Evolutionary conservation across 92 coral and sea anemone species (phyloP), one percentile per base, ranked within the genome.

Genomic region (Paramuricea clavata): DNA sequence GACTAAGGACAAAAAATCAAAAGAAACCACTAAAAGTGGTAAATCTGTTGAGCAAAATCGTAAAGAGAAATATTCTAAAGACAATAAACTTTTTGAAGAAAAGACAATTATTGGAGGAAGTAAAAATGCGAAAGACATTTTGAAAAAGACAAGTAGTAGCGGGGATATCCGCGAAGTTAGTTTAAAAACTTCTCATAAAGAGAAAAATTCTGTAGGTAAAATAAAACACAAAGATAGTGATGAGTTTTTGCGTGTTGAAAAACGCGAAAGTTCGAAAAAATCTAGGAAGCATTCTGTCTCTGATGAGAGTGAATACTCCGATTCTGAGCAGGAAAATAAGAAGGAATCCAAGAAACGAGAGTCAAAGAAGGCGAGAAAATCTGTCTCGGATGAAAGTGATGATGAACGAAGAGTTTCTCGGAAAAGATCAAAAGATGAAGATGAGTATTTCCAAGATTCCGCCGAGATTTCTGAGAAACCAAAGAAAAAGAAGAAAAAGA

Each of bases 351-450:
- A 34, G 78, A 72, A 72, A 41, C 72, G 72, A 13, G 41, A 27
- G 28, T 4, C 5, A 39, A 73, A 73, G 57, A 73, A 41, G 30
- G 32, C 19, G 5, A 34, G 57, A 57, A 79, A 57, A 43, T 60
- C 84, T 0, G 42, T 28, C 21, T 49, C 33, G 21, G 84, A 59
- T 9, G 78, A 22, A 12, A 36, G 39, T 52, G 84, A 79, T 67
- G 73, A 59, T 17, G 72, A 36, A 21, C 52, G 84, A 30, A 19
- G 35, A 11, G 27, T 34, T 33, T 79, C 84, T 21, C 17, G 72
- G 73, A 79, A 79, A 79, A 59, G 84, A 59, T 15, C 54, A 0
- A 79, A 79, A 79, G 73, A 25, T 23, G 61, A 59, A 3, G 73
- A 79, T 16, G 54, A 26, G 33, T 49, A 61, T 41, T 49, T 10